Conservation (phyloP, 2,797 vertebrate species). For the Urophycis tenuis region DNA sequence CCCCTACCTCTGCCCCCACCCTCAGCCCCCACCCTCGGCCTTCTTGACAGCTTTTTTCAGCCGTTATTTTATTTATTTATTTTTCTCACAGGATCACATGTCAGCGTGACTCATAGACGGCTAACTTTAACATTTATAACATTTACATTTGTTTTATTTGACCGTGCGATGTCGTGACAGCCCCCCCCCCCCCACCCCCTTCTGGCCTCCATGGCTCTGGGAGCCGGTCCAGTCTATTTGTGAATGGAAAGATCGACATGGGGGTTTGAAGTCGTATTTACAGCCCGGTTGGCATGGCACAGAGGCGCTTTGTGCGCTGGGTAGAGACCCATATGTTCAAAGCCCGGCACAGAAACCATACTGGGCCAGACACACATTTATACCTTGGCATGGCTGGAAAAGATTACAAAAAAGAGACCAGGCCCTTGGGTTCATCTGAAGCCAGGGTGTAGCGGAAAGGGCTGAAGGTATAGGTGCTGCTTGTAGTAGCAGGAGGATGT, state of each 20-base stretch:
- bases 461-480: background rate
- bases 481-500: background rate
- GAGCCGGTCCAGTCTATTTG: conserved; percentile 45
- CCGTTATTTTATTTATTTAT: conserved; percentile 49
- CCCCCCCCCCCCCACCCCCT: too few relatives aligned
- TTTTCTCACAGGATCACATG: conserved; percentile 21
- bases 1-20: background rate
- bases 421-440: background rate
- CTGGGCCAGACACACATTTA: conserved; percentile 26
- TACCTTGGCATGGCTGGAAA: background rate
- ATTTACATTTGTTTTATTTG: conserved; percentile 20
- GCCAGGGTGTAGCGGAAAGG: background rate
- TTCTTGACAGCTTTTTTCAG: conserved; percentile 65
- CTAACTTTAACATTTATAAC: conserved; percentile 31
- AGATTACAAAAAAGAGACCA: background rate
- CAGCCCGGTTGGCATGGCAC: conserved; percentile 34
- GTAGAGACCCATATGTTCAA: conserved; percentile 32
- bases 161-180: conserved; percentile 46
- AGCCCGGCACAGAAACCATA: conserved; percentile 29
- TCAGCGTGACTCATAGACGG: conserved; percentile 48
- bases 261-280: conserved; percentile 38
- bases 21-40: conserved; percentile 21
- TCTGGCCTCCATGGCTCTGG: conserved; percentile 40
- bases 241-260: conserved; percentile 47
- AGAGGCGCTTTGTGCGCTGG: conserved; percentile 43